Evolutionary conservation across 2,888 invertebrate species (phyloP).

Genomic region (Choreutis nemorana): DNA sequence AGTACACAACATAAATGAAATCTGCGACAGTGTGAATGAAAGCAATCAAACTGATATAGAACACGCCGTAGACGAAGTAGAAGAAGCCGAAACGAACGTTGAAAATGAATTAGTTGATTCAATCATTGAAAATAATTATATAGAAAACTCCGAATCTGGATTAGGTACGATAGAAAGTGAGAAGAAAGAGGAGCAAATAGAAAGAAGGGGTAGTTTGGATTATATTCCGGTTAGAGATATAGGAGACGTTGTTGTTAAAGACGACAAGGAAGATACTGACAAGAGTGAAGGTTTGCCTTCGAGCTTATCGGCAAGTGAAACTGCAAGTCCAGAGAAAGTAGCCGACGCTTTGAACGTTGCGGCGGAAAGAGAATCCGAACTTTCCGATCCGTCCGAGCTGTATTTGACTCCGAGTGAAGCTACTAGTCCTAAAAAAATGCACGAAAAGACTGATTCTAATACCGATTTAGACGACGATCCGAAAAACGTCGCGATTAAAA

Average conservation of each 20-base stretch:
- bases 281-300: conserved; percentile 59
- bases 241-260: conserved; percentile 42
- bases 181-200: conserved; percentile 37
- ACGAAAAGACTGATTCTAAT: conserved; percentile 45
- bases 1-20: conserved; percentile 54
- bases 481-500: conserved; percentile 48
- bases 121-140: conserved; percentile 35
- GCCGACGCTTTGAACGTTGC: conserved; percentile 38
- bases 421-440: conserved; percentile 52
- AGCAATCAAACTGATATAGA: too few relatives aligned
- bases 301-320: conserved; percentile 54
- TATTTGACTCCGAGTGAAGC: conserved; percentile 74
- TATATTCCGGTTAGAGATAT: conserved; percentile 61
- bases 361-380: conserved; percentile 66
- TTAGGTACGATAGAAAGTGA: conserved; percentile 35
- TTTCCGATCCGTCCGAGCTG: conserved; percentile 74
- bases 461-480: conserved; percentile 42
- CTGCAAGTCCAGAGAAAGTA: conserved; percentile 52
- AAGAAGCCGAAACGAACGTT: conserved; percentile 20
- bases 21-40: conserved; percentile 40
- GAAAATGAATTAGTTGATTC: conserved; percentile 35
- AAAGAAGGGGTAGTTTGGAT: conserved; percentile 53
- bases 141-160: conserved; percentile 49
- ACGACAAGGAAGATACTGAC: conserved; percentile 54
- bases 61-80: conserved; percentile 34